Percentiles rank a stretch among this genome's conserved stretches.
Conservation (phyloP, 1,140 invertebrate species). For the Laodelphax striatellus region DNA sequence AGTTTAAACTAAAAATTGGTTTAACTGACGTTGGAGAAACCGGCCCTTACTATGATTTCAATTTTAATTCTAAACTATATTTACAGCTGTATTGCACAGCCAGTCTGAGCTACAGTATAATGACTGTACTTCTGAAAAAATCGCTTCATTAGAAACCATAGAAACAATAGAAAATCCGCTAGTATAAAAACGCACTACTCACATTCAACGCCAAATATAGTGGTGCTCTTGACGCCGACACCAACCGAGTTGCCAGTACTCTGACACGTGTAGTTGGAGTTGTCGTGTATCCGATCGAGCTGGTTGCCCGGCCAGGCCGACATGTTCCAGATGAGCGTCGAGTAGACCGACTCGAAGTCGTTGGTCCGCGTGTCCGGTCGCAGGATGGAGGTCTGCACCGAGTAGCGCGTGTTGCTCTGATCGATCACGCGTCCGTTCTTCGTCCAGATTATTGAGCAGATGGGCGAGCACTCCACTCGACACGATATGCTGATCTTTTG, state of each 20-base stretch:
- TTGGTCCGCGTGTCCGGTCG: constrained; percentile 58
- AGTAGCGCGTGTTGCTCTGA: constrained; percentile 43
- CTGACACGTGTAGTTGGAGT: constrained; percentile 72
- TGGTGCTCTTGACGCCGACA: constrained; percentile 61
- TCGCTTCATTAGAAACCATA: no score
- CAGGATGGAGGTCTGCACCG: constrained; percentile 49
- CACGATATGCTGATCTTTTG: constrained; percentile 63
- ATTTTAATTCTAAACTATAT: no score
- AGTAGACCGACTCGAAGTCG: constrained; percentile 80
- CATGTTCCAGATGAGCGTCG: constrained; percentile 73
- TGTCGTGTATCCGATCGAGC: constrained; percentile 61
- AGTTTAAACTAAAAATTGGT: no score
- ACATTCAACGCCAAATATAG: constrained; percentile 81
- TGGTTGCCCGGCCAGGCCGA: constrained; percentile 63
- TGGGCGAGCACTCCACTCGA: constrained; percentile 76
- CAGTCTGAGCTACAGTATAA: no score
- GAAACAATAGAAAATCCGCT: no score
- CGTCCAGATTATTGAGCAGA: constrained; percentile 72
- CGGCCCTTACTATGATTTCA: no score
- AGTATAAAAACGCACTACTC: no score
- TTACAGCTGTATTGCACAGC: no score
- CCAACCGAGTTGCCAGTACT: constrained; percentile 62
- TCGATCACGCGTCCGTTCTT: constrained; percentile 57
- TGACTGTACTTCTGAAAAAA: no score
- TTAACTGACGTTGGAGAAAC: no score